Evolutionary conservation across 2,797 vertebrate species (phyloP).

Genomic region (Hippopotamyrus pictus): DNA sequence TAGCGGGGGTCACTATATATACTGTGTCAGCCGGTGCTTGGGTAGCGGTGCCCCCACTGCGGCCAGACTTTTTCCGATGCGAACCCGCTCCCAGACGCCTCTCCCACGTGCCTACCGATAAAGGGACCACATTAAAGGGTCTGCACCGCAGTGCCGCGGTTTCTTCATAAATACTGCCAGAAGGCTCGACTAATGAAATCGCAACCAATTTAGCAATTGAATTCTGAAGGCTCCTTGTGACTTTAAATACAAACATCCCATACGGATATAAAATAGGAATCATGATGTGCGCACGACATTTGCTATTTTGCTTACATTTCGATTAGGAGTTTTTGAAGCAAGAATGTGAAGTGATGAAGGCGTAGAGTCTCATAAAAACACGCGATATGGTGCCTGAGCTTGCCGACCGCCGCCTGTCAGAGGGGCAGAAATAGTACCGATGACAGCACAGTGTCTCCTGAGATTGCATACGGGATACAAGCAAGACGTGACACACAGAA

Average conservation of each 20-base stretch:
- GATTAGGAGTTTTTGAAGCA: not conserved
- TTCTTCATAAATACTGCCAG: conserved; percentile 27
- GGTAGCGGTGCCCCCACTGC: not conserved
- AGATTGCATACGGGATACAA: not conserved
- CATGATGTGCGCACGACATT: not conserved
- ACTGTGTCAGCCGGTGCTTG: not conserved
- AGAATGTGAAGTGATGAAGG: not conserved
- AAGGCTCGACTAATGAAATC: conserved; percentile 1
- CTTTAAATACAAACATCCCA: not conserved
- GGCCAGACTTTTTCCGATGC: not conserved
- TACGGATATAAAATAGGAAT: not conserved
- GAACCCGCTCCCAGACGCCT: not conserved
- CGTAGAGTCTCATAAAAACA: not conserved
- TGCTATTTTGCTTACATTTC: not conserved
- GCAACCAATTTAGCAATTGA: not conserved
- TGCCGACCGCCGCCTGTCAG: not conserved
- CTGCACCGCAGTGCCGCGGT: conserved; percentile 21
- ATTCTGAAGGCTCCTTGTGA: not conserved
- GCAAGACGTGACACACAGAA: not conserved
- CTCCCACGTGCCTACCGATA: conserved; percentile 13
- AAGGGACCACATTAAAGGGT: conserved; percentile 33
- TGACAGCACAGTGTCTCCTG: not conserved
- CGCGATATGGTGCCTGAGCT: not conserved
- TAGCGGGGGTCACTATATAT: not conserved
- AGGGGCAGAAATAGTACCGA: not conserved